Base-by-base conservation (phyloP, 2,888 invertebrate genomes). In the Acrobasis suavella region DNA sequence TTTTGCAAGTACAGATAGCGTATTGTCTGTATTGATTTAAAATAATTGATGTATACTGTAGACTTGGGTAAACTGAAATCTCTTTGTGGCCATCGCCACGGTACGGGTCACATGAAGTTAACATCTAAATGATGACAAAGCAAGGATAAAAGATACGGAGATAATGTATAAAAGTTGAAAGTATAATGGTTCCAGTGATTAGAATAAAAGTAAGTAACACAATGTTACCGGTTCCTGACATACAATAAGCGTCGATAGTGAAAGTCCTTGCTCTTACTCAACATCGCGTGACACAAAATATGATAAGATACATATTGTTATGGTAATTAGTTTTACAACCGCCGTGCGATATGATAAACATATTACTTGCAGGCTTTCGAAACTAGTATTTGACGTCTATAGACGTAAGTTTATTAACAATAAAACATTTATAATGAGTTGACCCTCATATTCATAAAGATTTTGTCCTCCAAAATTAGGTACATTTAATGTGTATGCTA, bases 211-310 rank as follows among this genome's bases (percentile, higher is more conserved):
- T 60, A 50, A 52, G 22, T 60, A 50, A 50, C 22, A 64, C 60
- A 72, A 71, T 69, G 69, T 69, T 67, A 69, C 70, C 65, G 65
- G 74, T 72, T 76, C 73, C 72, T 72, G 69, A 67, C 70, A 68
- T 73, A 72, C 74, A 72, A 71, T 74, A 72, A 71, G 71, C 71
- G 70, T 69, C 70, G 74, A 81, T 70, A 82, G 87, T 83, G 85
- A 87, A 87, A 86, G 86, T 86, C 77, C 75, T 77, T 77, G 49
- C 61, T 60, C 63, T 68, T 67, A 65, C 62, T 66, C 66, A 67
- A 63, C 61, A 60, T 67, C 69, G 71, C 75, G 75, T 76, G 76
- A 67, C 63, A 64, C 66, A 63, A 56, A 52, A 62, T 65, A 52
- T 32, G 62, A 55, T 50, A 55, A 60, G 62, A 62, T 64, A 55